Evolutionary conservation across 2,797 vertebrate genomes (phyloP).

Genomic region (Poeciliopsis presidionis): DNA sequence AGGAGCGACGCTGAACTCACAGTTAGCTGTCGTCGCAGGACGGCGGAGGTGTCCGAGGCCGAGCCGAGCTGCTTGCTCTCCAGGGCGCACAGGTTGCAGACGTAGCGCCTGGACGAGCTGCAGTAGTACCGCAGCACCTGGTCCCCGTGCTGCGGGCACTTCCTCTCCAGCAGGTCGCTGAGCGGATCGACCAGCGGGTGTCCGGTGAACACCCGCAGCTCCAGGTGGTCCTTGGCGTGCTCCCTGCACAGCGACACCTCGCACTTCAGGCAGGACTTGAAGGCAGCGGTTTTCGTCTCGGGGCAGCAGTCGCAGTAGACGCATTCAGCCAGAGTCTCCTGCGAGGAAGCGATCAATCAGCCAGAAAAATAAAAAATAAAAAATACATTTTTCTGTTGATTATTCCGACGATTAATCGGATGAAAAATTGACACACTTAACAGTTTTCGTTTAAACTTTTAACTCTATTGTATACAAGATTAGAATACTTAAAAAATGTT

Average conservation of each 20-base stretch:
- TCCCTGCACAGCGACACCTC: conserved; percentile 70
- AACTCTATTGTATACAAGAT: too few species aligned
- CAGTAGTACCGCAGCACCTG: conserved; percentile 69
- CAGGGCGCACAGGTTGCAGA: conserved; percentile 69
- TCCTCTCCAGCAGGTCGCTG: conserved; percentile 57
- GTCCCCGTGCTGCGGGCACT: conserved; percentile 65
- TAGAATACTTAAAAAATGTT: too few species aligned
- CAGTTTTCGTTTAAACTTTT: too few species aligned
- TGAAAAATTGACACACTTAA: too few species aligned
- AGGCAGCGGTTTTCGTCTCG: conserved; percentile 20
- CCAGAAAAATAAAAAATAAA: neutral
- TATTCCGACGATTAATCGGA: too few species aligned
- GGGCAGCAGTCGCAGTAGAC: conserved; percentile 69
- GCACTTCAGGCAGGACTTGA: conserved; percentile 69
- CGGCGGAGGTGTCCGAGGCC: conserved; percentile 29
- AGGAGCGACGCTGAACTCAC: conserved; percentile 47
- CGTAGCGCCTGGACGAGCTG: conserved; percentile 57
- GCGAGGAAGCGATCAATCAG: neutral
- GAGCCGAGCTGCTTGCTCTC: conserved; percentile 45
- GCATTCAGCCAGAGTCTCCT: conserved; percentile 33
- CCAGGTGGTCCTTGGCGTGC: conserved; percentile 61
- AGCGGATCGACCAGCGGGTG: conserved; percentile 67
- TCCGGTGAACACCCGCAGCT: conserved; percentile 59
- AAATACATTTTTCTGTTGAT: too few species aligned
- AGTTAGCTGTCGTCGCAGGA: conserved; percentile 57